phyloP scores from a whole-genome alignment of 2,888 invertebrate species.

The Rhingia rostrata region DNA sequence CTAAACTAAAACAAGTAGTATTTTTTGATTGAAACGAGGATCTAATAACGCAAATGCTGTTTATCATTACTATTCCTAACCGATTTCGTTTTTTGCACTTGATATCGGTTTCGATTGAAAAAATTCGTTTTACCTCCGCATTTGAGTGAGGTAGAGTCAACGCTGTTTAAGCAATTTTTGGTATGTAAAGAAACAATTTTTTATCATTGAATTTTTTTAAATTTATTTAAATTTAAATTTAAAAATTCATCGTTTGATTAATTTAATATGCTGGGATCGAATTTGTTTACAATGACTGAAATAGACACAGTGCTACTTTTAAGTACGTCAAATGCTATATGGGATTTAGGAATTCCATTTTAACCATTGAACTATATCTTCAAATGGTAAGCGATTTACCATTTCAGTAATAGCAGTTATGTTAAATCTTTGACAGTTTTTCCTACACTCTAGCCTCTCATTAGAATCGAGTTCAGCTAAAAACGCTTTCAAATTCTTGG shows the following conservation, averaged over 20 bases:
- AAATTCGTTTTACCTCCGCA: no score
- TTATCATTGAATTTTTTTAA: conserved; percentile 19
- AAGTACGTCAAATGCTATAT: conserved; percentile 13
- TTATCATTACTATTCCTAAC: conserved; percentile 28
- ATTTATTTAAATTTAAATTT: conserved; percentile 12
- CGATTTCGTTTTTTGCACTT: conserved; percentile 38
- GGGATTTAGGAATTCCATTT: conserved; percentile 26
- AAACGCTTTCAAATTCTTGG: no score
- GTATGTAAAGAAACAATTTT: conserved; percentile 9
- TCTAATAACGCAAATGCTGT: conserved; percentile 23
- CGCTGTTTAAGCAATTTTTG: no score
- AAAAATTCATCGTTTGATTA: not conserved
- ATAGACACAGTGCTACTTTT: conserved; percentile 18
- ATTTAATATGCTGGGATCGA: conserved; percentile 3
- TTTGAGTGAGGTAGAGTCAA: no score
- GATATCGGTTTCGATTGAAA: conserved; percentile 11
- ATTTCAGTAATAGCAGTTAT: conserved; percentile 14
- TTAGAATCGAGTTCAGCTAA: no score
- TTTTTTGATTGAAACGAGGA: conserved; percentile 36
- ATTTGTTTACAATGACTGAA: conserved; percentile 9
- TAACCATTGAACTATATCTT: not conserved
- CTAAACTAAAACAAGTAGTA: conserved; percentile 14
- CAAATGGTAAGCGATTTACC: conserved; percentile 26
- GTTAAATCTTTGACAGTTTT: conserved; percentile 1
- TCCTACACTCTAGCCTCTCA: no score